phyloP scores from a whole-genome alignment of 2,113 vertebrate species.

The Pyxicephalus adspersus region DNA sequence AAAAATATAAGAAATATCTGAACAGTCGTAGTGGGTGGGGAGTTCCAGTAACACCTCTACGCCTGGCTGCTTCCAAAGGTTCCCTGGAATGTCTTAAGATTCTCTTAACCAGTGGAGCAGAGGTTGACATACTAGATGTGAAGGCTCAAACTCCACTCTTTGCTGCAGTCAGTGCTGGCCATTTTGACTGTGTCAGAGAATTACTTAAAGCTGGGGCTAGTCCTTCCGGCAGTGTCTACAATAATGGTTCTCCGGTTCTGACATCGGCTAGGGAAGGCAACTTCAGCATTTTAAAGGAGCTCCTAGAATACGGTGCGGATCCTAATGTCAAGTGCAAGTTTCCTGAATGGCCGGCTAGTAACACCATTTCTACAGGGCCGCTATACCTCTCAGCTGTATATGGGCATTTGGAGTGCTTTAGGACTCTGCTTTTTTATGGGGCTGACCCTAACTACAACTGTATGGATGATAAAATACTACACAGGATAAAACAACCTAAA shows the following conservation, averaged over 20 bases:
- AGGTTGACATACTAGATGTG: conserved; percentile 88
- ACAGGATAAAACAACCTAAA: conserved; percentile 79
- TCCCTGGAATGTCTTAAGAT: conserved; percentile 78
- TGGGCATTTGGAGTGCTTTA: conserved; percentile 89
- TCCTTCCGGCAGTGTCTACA: conserved; percentile 84
- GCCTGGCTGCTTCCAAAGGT: conserved; percentile 82
- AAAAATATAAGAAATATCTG: conserved; percentile 78
- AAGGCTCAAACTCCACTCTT: conserved; percentile 96
- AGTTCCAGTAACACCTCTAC: conserved; percentile 83
- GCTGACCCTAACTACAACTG: conserved; percentile 93
- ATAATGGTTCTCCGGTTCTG: conserved; percentile 89
- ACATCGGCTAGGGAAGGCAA: conserved; percentile 85
- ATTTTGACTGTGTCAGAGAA: conserved; percentile 81
- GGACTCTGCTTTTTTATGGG: conserved; percentile 81
- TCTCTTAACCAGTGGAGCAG: conserved; percentile 83
- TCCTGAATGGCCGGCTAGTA: conserved; percentile 81
- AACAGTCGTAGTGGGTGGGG: conserved; percentile 89
- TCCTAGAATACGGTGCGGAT: conserved; percentile 81
- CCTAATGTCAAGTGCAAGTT: conserved; percentile 80
- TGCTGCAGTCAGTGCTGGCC: conserved; percentile 85
- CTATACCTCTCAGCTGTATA: conserved; percentile 89
- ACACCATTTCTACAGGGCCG: conserved; percentile 82
- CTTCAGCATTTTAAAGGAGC: conserved; percentile 75
- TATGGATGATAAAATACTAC: conserved; percentile 75
- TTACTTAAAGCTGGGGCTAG: conserved; percentile 86